These are phyloP conservation scores for Standfussiana lucernea DNA, from an alignment of 2,888 invertebrate species.

Conservation along the genomic window DNA sequence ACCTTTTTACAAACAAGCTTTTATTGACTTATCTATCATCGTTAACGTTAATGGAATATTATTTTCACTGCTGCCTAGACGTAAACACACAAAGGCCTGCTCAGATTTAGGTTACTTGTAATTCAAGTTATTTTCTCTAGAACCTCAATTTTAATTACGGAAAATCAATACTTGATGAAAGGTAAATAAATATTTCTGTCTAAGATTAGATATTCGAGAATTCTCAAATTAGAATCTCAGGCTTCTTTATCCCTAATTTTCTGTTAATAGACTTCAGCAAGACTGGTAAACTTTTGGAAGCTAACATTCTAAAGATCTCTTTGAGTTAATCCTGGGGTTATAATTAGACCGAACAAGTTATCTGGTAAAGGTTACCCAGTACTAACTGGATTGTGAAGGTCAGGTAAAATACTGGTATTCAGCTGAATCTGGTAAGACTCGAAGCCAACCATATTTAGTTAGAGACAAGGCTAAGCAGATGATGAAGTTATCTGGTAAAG, in stretches of 20 bases:
- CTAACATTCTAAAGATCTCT: background rate
- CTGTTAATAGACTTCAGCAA: background rate
- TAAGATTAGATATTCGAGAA: background rate
- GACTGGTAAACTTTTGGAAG: background rate
- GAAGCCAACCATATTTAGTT: too few relatives aligned
- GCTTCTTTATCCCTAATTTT: background rate
- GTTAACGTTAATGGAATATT: background rate
- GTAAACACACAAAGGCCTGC: background rate
- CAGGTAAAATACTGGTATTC: too few relatives aligned
- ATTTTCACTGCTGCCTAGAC: background rate
- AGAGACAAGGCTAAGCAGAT: too few relatives aligned
- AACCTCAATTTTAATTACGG: constrained; percentile 6
- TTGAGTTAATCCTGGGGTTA: background rate
- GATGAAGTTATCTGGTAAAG: background rate
- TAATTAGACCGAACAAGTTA: background rate
- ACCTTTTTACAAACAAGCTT: too few relatives aligned
- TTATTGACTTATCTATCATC: background rate
- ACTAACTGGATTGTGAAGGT: too few relatives aligned
- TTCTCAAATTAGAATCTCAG: background rate
- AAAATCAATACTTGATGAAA: constrained; percentile 16
- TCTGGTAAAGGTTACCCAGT: too few relatives aligned
- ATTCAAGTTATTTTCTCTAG: background rate
- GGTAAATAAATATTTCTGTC: background rate
- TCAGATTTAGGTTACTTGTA: background rate
- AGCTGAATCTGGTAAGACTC: too few relatives aligned